A percentile compares a stretch with the other conserved stretches of the same genome.
These are phyloP conservation scores for Bagarius yarrelli DNA, from an alignment of 2,113 vertebrate genomes.

Conservation along the genomic window DNA sequence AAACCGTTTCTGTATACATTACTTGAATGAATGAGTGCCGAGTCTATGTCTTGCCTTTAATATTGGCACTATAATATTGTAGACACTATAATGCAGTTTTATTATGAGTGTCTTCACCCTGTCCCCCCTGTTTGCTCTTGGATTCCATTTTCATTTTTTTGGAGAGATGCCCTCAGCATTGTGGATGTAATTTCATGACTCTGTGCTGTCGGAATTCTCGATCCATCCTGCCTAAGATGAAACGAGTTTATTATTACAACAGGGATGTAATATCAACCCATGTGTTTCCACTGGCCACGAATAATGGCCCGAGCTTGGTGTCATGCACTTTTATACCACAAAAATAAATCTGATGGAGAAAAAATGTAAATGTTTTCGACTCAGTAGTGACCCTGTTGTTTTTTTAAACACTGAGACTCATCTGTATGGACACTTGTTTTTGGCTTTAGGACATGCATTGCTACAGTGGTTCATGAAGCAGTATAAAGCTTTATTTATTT, in stretches of 20 bases:
- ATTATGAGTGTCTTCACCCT: conserved; percentile 27
- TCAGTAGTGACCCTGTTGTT: conserved; percentile 50
- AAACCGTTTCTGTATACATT: conserved; percentile 46
- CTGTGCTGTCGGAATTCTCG: conserved; percentile 56
- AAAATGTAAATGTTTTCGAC: conserved; percentile 35
- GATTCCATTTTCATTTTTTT: conserved; percentile 61
- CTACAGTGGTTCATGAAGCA: conserved; percentile 35
- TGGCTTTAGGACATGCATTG: conserved; percentile 49
- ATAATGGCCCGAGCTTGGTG: conserved; percentile 61
- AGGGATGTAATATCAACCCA: conserved; percentile 67
- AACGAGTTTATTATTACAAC: conserved; percentile 68
- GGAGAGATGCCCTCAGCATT: conserved; percentile 59
- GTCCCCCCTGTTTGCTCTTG: conserved; percentile 45
- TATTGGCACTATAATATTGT: conserved; percentile 30
- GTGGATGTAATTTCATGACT: conserved; percentile 67
- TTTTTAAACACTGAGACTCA: conserved; percentile 65
- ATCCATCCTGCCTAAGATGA: conserved; percentile 56
- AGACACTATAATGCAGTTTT: conserved; percentile 20
- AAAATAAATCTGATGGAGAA: neutral
- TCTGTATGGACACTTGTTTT: conserved; percentile 58
- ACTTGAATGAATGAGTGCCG: neutral
- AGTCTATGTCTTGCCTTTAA: conserved; percentile 18
- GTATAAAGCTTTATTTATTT: neutral
- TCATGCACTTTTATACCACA: conserved; percentile 50
- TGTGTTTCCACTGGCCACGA: conserved; percentile 57